Conservation (phyloP, 2,113 vertebrate species). For the Brachionichthys hirsutus region DNA sequence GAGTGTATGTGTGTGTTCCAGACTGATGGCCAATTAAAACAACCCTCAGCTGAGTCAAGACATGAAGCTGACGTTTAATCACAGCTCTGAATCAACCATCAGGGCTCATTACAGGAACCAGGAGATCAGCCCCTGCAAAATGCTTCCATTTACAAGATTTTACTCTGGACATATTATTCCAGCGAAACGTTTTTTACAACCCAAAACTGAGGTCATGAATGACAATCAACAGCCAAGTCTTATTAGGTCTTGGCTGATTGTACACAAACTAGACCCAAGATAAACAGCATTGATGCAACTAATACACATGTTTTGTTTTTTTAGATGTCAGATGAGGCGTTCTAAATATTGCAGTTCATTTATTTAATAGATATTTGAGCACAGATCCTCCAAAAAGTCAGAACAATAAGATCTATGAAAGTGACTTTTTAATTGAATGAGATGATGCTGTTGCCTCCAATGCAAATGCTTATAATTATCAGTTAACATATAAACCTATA, state of each 20-base stretch:
- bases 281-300: no score
- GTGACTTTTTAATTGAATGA: no score
- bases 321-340: no score
- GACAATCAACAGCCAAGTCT: not conserved
- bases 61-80: constrained; percentile 38
- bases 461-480: no score
- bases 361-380: no score
- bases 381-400: no score
- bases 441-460: no score
- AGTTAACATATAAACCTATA: no score
- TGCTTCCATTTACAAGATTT: constrained; percentile 16
- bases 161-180: constrained; percentile 3
- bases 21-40: constrained; percentile 47
- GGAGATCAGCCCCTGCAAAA: constrained; percentile 24
- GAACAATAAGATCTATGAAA: no score
- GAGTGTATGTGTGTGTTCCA: constrained; percentile 26
- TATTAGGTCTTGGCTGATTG: not conserved
- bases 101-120: constrained; percentile 49
- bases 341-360: no score
- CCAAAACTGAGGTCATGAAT: not conserved
- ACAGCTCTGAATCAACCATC: constrained; percentile 44
- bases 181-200: not conserved
- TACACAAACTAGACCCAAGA: not conserved
- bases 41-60: constrained; percentile 33
- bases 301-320: no score